phyloP scores from a whole-genome alignment of 2,888 invertebrate genomes.

The Onthophagus sagittarius region DNA sequence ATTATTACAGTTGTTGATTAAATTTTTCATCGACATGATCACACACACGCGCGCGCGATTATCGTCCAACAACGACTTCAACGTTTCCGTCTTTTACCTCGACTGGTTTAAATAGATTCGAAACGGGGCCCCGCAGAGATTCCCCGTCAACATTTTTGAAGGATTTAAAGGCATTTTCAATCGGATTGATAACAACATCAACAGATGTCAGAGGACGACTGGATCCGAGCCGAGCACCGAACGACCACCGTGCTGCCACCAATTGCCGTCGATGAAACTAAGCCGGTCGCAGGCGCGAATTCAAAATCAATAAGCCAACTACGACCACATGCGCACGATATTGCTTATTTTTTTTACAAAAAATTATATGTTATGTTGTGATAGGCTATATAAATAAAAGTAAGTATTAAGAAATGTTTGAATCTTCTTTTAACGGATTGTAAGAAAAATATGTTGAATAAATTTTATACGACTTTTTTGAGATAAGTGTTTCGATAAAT shows the following conservation, averaged over 20 bases:
- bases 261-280: background rate
- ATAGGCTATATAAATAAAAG: no score
- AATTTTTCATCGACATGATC: background rate
- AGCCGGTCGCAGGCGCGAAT: conserved; percentile 29
- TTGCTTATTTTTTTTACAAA: background rate
- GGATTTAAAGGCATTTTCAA: conserved; percentile 29
- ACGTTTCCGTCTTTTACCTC: background rate
- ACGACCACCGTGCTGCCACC: background rate
- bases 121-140: background rate
- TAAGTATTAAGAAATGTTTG: no score
- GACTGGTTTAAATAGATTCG: background rate
- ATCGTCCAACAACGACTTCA: background rate
- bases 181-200: conserved; percentile 29
- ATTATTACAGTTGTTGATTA: no score
- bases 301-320: conserved; percentile 30
- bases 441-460: background rate
- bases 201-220: conserved; percentile 31
- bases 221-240: background rate
- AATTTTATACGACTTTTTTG: background rate
- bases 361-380: no score
- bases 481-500: no score
- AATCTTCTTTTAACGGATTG: conserved; percentile 14
- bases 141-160: conserved; percentile 23
- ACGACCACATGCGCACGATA: conserved; percentile 19
- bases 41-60: background rate